Conservation (phyloP, 2,113 vertebrate genomes). For the Callaeas wilsoni region DNA sequence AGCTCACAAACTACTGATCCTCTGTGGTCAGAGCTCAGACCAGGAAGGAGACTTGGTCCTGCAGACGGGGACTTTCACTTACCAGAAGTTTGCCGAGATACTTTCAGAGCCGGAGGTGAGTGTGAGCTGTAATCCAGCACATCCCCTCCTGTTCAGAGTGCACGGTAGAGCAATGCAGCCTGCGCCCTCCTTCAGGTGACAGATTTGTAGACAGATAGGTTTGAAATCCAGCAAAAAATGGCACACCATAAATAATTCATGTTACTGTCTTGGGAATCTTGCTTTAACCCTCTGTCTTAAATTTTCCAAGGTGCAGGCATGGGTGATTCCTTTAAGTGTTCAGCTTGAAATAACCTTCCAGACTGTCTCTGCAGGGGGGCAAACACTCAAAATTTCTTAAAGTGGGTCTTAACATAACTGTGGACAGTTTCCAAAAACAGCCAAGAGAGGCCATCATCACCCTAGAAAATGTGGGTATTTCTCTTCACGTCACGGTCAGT, state of each 20-base stretch:
- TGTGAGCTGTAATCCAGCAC: not conserved
- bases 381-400: not conserved
- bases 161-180: not conserved
- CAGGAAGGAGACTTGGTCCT: constrained; percentile 86
- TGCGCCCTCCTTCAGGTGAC: not conserved
- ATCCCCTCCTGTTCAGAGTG: not conserved
- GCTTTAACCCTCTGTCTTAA: not conserved
- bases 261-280: not conserved
- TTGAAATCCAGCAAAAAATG: not conserved
- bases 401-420: not conserved
- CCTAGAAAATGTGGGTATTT: not conserved
- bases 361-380: not conserved
- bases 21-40: constrained; percentile 89
- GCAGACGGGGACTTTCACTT: constrained; percentile 85
- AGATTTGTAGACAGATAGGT: not conserved
- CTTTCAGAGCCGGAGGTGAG: constrained; percentile 85
- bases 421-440: not conserved
- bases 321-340: not conserved
- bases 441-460: not conserved
- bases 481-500: not conserved
- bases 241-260: not conserved
- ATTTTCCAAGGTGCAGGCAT: not conserved
- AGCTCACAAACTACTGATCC: constrained; percentile 84
- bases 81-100: constrained; percentile 82
- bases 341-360: not conserved